Evolutionary conservation across 2,888 invertebrate genomes (phyloP).

Genomic region (Tipula lateralis): DNA sequence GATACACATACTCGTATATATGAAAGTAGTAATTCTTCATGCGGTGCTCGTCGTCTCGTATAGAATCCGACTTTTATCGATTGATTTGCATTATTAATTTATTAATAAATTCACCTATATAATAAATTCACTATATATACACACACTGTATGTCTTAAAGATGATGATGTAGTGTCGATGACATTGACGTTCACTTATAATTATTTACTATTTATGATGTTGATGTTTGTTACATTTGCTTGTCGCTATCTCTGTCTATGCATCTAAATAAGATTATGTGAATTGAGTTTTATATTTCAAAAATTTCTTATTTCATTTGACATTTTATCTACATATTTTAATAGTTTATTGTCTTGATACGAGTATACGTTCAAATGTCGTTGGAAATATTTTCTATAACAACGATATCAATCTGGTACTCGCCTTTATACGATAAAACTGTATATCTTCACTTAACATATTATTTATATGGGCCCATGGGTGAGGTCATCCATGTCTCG

Average conservation of each 20-base stretch:
- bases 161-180: background rate
- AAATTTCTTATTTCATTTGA: background rate
- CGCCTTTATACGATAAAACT: background rate
- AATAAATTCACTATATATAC: background rate
- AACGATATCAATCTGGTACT: too few relatives aligned
- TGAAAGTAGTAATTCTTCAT: background rate
- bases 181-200: constrained; percentile 7
- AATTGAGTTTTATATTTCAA: background rate
- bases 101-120: background rate
- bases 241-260: too few relatives aligned
- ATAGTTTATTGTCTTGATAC: constrained; percentile 24
- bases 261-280: background rate
- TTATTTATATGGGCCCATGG: too few relatives aligned
- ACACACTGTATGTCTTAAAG: background rate
- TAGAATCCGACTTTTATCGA: background rate
- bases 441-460: background rate
- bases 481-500: too few relatives aligned
- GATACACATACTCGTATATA: background rate
- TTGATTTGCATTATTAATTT: background rate
- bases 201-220: background rate
- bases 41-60: background rate
- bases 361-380: background rate
- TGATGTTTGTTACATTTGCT: background rate
- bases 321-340: background rate
- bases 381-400: background rate